phyloP scores from a whole-genome alignment of 2,113 vertebrate species.

The Mobula hypostoma region DNA sequence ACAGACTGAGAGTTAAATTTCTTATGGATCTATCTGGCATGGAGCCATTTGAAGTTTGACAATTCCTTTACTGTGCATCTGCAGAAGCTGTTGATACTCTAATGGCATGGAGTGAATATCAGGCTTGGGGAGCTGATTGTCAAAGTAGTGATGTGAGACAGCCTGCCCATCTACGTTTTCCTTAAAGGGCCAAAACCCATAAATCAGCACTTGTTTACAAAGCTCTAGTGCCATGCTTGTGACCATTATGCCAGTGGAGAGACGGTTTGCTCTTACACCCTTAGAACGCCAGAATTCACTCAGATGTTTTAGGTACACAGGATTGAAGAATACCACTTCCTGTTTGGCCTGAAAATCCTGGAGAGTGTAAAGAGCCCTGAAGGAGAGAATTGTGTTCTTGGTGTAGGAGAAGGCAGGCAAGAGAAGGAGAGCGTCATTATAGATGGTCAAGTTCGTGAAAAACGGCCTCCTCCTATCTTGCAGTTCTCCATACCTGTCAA shows the following conservation, averaged over 20 bases:
- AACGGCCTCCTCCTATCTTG: constrained; percentile 66
- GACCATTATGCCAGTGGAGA: constrained; percentile 84
- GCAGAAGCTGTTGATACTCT: constrained; percentile 75
- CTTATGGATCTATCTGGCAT: constrained; percentile 49
- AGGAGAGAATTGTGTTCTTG: constrained; percentile 69
- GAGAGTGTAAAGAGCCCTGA: constrained; percentile 70
- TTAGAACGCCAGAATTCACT: constrained; percentile 72
- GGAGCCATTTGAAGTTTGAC: constrained; percentile 76
- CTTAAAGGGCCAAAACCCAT: constrained; percentile 90
- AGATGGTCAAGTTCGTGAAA: constrained; percentile 62
- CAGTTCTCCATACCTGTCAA: constrained; percentile 69
- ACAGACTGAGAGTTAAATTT: not conserved
- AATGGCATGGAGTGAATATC: constrained; percentile 82
- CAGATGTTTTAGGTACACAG: constrained; percentile 71
- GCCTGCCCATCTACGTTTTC: constrained; percentile 55
- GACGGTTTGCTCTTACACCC: constrained; percentile 66
- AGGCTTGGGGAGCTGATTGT: constrained; percentile 65
- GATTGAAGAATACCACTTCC: constrained; percentile 74
- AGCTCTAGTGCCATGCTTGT: constrained; percentile 77
- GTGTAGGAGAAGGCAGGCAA: constrained; percentile 80
- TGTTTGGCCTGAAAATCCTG: constrained; percentile 63
- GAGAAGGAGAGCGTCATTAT: constrained; percentile 69
- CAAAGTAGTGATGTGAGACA: constrained; percentile 87
- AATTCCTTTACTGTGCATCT: constrained; percentile 76
- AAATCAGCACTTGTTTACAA: constrained; percentile 76